Base-by-base conservation (phyloP, 2,113 vertebrate genomes). In the Ivindomyrus marchei region DNA sequence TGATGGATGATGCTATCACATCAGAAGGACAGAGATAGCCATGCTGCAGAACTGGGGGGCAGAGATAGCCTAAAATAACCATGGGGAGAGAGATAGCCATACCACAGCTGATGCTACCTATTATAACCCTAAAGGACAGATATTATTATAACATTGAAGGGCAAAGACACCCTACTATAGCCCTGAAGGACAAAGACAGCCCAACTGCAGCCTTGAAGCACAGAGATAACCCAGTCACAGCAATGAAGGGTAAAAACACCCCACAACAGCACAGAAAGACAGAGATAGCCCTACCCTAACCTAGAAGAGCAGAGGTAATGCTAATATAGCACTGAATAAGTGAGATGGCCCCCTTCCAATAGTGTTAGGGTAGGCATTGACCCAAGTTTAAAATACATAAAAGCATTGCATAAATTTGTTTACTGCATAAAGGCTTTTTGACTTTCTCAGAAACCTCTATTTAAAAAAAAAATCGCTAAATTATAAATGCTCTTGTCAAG, bases 1-100 rank as follows among this genome's bases (percentile, higher is more conserved):
- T 80, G 36, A 80, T 80, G 74, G 74, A 42, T 80, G 74, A 80
- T 80, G 74, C 74, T 80, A 80, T 80, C 74, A 80, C 74, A 17
- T 39, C 31, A 42, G 74, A 80, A 80, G 74, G 74, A 42, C 74
- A 42, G 31, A 80, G 36, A 70, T 70, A 80, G 36, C 74, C 74
- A 80, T 80, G 31, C 74, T 42, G 39, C 15, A 42, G 11, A 42
- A 42, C 74, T 80, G 74, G 36, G 74, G 74, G 74, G 74, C 36
- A 80, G 36, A 80, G 15, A 42, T 39, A 80, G 15, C 36, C 2
- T 80, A 80, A 17, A 80, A 36, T 39, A 77, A 39, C 74, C 15
- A 7, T 80, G 36, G 17, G 74, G 4, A 80, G 13, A 80, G 74
- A 42, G 74, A 80, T 80, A 42, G 36, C 74, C 74, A 42, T 80